These are phyloP conservation scores for Synchiropus splendidus DNA, from an alignment of 2,113 vertebrate genomes.

Conservation along the genomic window DNA sequence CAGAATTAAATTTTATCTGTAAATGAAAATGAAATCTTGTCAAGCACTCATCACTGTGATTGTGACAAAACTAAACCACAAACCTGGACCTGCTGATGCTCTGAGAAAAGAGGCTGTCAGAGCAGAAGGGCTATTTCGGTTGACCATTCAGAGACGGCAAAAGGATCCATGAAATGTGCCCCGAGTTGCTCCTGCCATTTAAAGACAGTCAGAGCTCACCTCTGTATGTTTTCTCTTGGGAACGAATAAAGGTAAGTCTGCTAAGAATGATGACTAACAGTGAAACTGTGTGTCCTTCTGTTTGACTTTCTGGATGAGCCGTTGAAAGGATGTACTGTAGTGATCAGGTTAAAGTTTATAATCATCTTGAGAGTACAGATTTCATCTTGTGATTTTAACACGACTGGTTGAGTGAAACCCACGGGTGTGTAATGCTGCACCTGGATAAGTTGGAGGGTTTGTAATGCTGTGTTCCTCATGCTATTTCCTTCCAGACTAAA, in stretches of 20 bases:
- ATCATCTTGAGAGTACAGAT: no score
- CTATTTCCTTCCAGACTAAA: constrained; percentile 16
- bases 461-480: no score
- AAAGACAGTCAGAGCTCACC: constrained; percentile 24
- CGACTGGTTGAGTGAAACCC: no score
- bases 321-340: no score
- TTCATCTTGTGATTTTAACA: no score
- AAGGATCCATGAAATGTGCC: constrained; percentile 31
- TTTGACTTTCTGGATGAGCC: constrained; percentile 1
- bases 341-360: no score
- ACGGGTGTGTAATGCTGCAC: no score
- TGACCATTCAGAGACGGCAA: constrained; percentile 50
- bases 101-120: constrained; percentile 13
- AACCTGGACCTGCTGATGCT: no score
- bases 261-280: no score
- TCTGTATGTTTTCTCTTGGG: constrained; percentile 28
- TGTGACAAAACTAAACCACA: no score
- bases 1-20: neutral
- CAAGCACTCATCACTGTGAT: neutral
- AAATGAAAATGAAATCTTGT: neutral
- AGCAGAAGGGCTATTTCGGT: constrained; percentile 55
- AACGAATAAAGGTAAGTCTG: constrained; percentile 37
- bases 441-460: no score
- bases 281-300: no score
- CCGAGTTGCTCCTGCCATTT: constrained; percentile 26